phyloP scores from a whole-genome alignment of 2,888 invertebrate species.

The Leptarthrus brevirostris region DNA sequence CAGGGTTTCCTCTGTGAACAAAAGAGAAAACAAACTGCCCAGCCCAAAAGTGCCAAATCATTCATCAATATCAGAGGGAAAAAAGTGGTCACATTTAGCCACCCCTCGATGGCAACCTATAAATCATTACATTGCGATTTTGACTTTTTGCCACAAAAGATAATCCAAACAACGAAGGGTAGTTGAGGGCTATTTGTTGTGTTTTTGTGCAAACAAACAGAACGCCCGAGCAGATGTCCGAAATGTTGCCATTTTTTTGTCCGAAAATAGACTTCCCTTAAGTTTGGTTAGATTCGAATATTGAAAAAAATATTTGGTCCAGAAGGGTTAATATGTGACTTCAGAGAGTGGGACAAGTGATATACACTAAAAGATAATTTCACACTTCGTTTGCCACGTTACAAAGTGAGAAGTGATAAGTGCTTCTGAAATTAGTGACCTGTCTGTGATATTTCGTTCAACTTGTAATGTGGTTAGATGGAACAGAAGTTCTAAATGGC shows the following conservation, averaged over 20 bases:
- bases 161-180: constrained; percentile 24
- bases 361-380: not conserved
- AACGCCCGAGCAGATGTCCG: constrained; percentile 45
- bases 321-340: constrained; percentile 30
- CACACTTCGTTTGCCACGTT: constrained; percentile 14
- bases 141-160: constrained; percentile 48
- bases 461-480: not conserved
- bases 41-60: constrained; percentile 41
- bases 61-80: constrained; percentile 33
- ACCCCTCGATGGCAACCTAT: constrained; percentile 37
- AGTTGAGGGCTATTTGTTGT: constrained; percentile 34
- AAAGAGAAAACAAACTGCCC: constrained; percentile 40
- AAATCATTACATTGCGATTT: constrained; percentile 54
- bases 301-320: not conserved
- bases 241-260: constrained; percentile 30
- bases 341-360: not conserved
- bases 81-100: constrained; percentile 24
- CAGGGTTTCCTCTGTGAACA: constrained; percentile 23
- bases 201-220: constrained; percentile 22
- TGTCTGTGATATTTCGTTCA: not conserved
- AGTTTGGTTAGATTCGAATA: not conserved
- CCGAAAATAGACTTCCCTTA: not conserved
- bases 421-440: not conserved
- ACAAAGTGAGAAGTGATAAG: constrained; percentile 2
- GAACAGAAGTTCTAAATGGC: constrained; percentile 16